Conservation (phyloP, 1,140 invertebrate genomes). For the Odontomachus brunneus region DNA sequence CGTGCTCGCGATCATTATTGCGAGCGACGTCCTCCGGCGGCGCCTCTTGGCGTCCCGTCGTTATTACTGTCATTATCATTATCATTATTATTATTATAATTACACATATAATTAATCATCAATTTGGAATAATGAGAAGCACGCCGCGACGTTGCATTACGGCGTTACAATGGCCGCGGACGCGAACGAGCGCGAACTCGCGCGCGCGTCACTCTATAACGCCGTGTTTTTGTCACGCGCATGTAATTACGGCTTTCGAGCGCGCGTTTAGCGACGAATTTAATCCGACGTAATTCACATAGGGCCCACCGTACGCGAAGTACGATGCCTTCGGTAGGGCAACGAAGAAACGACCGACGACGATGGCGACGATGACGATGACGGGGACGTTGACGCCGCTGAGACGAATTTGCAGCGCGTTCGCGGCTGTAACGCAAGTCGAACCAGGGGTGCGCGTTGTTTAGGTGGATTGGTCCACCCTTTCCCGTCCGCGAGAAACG, state of each 20-base stretch:
- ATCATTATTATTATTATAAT: constrained; percentile 41
- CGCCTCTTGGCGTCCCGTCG: neutral
- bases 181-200: too few species aligned
- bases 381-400: neutral
- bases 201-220: constrained; percentile 16
- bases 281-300: constrained; percentile 46
- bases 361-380: too few species aligned
- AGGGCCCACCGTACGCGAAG: neutral
- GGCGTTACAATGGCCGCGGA: constrained; percentile 41
- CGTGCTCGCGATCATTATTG: constrained; percentile 9
- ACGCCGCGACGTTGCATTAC: constrained; percentile 29
- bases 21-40: neutral
- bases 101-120: constrained; percentile 58
- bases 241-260: constrained; percentile 58
- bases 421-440: constrained; percentile 55
- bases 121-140: constrained; percentile 53
- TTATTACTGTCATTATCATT: constrained; percentile 33
- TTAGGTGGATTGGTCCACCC: constrained; percentile 72
- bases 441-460: constrained; percentile 70
- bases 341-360: constrained; percentile 39
- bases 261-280: constrained; percentile 44
- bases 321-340: constrained; percentile 9
- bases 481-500: constrained; percentile 54
- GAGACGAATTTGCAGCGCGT: constrained; percentile 21
- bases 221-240: constrained; percentile 51